Evolutionary conservation across 2,113 vertebrate genomes (phyloP).

Genomic region (human): GRCh38 chr5:128073501-128074000

Average conservation of each 20-base stretch:
- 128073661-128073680: not conserved
- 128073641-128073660: too few relatives aligned
- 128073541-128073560: too few relatives aligned
- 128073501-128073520: too few relatives aligned
- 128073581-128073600: too few relatives aligned
- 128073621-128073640: too few relatives aligned
- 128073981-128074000: not conserved
- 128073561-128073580: too few relatives aligned
- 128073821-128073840: not conserved
- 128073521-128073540: too few relatives aligned
- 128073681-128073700: conserved; percentile 19
- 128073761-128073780: not conserved
- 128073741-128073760: not conserved
- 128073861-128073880: not conserved
- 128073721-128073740: not conserved
- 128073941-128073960: not conserved
- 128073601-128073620: too few relatives aligned
- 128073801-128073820: not conserved
- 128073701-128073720: not conserved
- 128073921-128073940: not conserved
- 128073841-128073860: not conserved
- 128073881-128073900: not conserved
- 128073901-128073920: not conserved
- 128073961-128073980: not conserved
- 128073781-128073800: not conserved